A percentile compares a stretch with the other conserved stretches of the same genome.
Conservation (phyloP, 2,797 vertebrate genomes). For the Muscicapa striata region DNA sequence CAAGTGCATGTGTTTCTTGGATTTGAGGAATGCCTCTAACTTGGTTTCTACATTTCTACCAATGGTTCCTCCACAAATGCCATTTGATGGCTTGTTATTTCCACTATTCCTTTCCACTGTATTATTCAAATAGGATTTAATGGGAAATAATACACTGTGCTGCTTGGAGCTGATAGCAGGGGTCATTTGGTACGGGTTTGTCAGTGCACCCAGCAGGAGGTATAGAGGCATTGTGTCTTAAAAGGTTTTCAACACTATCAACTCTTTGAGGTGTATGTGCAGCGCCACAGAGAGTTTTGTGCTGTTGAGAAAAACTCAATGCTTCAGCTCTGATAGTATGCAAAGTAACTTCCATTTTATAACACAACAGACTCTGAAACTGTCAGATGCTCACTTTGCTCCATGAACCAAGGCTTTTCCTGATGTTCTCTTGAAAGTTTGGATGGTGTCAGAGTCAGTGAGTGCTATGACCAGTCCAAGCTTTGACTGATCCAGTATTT, state of each 20-base stretch:
- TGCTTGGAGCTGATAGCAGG: background rate
- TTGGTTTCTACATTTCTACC: background rate
- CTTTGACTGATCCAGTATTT: background rate
- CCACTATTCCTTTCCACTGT: background rate
- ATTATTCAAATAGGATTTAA: background rate
- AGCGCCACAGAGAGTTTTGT: background rate
- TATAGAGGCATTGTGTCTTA: background rate
- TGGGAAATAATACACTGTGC: background rate
- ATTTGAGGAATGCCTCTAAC: background rate
- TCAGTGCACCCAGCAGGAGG: background rate
- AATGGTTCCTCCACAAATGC: background rate
- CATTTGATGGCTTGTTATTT: background rate
- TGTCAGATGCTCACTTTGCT: background rate
- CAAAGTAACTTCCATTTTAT: background rate
- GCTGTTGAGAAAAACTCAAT: background rate
- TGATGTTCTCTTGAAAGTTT: background rate
- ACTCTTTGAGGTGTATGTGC: background rate
- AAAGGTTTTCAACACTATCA: background rate
- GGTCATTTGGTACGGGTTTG: background rate
- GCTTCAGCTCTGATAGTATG: background rate
- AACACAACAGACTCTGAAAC: background rate
- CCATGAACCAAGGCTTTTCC: background rate
- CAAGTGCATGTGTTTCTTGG: background rate
- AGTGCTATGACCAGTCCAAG: background rate
- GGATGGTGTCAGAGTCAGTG: fast-evolving